These are phyloP conservation scores for Drosophila koepferae DNA, from an alignment of 2,888 invertebrate genomes.

Conservation along the genomic window DNA sequence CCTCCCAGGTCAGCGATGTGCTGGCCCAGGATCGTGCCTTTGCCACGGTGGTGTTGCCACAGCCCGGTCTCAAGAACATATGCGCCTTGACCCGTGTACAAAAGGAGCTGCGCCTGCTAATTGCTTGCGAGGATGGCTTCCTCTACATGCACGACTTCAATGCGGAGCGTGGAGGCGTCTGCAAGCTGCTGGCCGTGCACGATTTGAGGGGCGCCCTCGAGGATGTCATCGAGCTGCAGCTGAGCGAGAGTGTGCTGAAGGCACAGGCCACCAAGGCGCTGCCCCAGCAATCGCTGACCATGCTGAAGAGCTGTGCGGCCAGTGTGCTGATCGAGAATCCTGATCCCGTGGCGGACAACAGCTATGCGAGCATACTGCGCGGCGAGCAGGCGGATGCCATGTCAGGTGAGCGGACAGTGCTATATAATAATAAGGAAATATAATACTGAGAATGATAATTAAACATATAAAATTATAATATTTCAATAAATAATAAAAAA, in stretches of 20 bases:
- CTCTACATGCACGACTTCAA: constrained; percentile 84
- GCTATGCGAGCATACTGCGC: constrained; percentile 96
- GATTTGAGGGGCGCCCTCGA: constrained; percentile 83
- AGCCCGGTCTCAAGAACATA: constrained; percentile 83
- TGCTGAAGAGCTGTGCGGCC: constrained; percentile 71
- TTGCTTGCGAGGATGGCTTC: constrained; percentile 85
- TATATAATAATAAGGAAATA: neutral
- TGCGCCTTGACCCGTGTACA: constrained; percentile 83
- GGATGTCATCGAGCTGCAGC: constrained; percentile 83
- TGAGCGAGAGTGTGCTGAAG: constrained; percentile 76
- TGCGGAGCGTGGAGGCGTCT: constrained; percentile 82
- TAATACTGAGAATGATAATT: neutral
- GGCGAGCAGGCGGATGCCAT: constrained; percentile 92
- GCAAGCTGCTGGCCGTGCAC: constrained; percentile 83
- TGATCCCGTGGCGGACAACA: constrained; percentile 78
- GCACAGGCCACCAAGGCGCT: constrained; percentile 53
- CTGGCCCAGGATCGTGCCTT: constrained; percentile 85
- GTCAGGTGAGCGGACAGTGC: constrained; percentile 88
- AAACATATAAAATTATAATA: neutral
- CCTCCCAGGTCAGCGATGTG: constrained; percentile 84
- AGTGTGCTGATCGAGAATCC: constrained; percentile 82
- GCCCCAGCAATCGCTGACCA: constrained; percentile 57
- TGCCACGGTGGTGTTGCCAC: constrained; percentile 83
- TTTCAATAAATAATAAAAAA: no score
- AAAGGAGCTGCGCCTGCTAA: constrained; percentile 82